These are phyloP conservation scores for Paragorgia papillata DNA, from an alignment of 92 coral and sea anemone species.

Conservation along the genomic window DNA sequence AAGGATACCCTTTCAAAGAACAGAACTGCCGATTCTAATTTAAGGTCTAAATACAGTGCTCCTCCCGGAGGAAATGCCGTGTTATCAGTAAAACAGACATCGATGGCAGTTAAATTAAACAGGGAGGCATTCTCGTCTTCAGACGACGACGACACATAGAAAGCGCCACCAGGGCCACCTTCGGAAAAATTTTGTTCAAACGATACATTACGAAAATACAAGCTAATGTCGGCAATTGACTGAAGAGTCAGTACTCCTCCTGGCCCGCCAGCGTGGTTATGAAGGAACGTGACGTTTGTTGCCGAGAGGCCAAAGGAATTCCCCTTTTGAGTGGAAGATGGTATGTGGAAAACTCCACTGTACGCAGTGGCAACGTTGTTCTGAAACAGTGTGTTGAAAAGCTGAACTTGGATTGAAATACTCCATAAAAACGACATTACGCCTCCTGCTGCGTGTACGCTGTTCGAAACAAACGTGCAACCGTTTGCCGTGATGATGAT, in stretches of 20 bases:
- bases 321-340: no score
- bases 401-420: background rate
- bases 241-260: slow-evolving; percentile 31
- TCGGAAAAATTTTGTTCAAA: slow-evolving; percentile 19
- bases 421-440: background rate
- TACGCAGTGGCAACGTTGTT: background rate
- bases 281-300: background rate
- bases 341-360: background rate
- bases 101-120: slow-evolving; percentile 8
- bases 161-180: slow-evolving; percentile 12
- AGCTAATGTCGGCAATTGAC: background rate
- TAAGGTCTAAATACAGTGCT: background rate
- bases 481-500: slow-evolving; percentile 8
- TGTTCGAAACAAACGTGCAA: slow-evolving; percentile 19
- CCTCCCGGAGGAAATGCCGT: slow-evolving; percentile 24
- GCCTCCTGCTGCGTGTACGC: background rate
- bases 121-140: background rate
- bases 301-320: background rate
- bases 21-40: background rate
- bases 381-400: background rate
- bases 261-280: slow-evolving; percentile 17
- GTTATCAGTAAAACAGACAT: slow-evolving; percentile 32
- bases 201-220: slow-evolving; percentile 12
- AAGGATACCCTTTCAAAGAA: background rate
- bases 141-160: background rate